Conservation (phyloP, 2,113 vertebrate species). For the Ia io region DNA sequence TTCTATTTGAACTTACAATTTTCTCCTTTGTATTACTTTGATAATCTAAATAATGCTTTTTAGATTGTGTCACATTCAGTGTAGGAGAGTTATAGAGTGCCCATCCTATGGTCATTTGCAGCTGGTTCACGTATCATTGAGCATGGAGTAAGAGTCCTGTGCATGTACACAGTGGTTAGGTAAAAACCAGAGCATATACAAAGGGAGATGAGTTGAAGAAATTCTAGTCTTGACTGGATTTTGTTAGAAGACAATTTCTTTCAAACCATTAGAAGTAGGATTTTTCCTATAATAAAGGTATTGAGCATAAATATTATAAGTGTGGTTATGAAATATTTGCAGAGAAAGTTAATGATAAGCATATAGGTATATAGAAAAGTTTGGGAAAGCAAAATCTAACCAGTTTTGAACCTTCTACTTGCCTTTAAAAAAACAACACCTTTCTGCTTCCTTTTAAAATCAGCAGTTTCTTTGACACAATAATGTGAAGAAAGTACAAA, state of each 20-base stretch:
- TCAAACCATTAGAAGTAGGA: not conserved
- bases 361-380: not conserved
- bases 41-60: not conserved
- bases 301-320: not conserved
- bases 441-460: not conserved
- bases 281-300: not conserved
- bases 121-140: not conserved
- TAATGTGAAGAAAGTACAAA: not conserved
- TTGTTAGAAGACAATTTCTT: not conserved
- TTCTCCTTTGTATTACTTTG: not conserved
- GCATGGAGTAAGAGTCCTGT: not conserved
- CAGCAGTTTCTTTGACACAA: not conserved
- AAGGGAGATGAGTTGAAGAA: not conserved
- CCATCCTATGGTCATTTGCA: not conserved
- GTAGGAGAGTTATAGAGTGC: not conserved
- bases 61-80: not conserved
- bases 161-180: not conserved
- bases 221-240: not conserved
- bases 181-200: not conserved
- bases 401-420: not conserved
- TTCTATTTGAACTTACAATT: not conserved
- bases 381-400: not conserved
- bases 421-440: not conserved
- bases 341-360: not conserved
- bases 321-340: not conserved